These are phyloP conservation scores for Salvator merianae DNA, from an alignment of 2,113 vertebrate species.

Conservation along the genomic window DNA sequence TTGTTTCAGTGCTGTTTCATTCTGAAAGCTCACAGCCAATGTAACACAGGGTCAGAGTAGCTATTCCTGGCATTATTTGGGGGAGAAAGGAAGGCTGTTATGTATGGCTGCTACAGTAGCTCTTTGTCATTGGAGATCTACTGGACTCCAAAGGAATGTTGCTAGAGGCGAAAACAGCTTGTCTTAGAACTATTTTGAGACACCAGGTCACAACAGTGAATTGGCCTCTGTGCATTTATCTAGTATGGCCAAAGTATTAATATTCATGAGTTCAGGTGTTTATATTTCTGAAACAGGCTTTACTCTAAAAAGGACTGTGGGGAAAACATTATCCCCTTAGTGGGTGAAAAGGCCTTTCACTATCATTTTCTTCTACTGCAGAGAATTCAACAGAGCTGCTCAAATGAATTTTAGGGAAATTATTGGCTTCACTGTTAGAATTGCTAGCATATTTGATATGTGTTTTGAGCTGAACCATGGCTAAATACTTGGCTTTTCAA, in stretches of 20 bases:
- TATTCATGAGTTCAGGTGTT: conserved; percentile 37
- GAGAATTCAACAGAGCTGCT: conserved; percentile 44
- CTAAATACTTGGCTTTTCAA: conserved; percentile 42
- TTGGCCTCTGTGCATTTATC: conserved; percentile 28
- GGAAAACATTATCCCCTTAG: conserved; percentile 37
- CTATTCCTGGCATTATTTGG: not conserved
- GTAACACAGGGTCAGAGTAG: not conserved
- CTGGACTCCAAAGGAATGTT: conserved; percentile 15
- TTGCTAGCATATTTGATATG: conserved; percentile 11
- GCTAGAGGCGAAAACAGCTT: not conserved
- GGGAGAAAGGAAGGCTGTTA: not conserved
- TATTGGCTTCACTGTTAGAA: conserved; percentile 16
- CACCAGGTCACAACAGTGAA: conserved; percentile 21
- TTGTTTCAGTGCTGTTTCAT: not conserved
- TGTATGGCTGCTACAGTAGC: not conserved
- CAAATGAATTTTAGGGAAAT: conserved; percentile 55
- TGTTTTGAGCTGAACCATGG: conserved; percentile 47
- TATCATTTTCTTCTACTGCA: conserved; percentile 34
- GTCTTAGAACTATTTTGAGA: conserved; percentile 1
- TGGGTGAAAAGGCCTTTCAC: conserved; percentile 16
- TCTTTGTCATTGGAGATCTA: conserved; percentile 20
- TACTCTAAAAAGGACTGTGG: conserved; percentile 4
- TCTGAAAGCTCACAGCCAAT: not conserved
- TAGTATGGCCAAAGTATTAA: conserved; percentile 36
- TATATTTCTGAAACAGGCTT: conserved; percentile 24